Percentiles rank a stretch among this genome's conserved stretches.
These are phyloP conservation scores for Borostomias antarcticus DNA, from an alignment of 2,797 vertebrate species.

Conservation along the genomic window DNA sequence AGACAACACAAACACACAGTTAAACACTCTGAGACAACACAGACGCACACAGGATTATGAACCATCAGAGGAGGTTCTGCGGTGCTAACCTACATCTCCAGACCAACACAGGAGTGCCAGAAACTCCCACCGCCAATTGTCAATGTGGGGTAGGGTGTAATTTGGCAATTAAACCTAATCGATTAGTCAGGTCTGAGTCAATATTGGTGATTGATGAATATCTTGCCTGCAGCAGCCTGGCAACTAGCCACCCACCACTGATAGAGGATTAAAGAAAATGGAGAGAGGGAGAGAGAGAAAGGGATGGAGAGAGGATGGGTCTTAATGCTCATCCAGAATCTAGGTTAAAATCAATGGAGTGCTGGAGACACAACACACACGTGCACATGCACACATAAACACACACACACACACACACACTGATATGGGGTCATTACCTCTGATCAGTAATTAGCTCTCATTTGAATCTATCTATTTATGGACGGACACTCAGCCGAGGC, in stretches of 20 bases:
- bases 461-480: conserved; percentile 10
- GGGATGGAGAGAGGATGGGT: neutral
- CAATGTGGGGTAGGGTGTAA: neutral
- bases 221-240: neutral
- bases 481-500: conserved; percentile 5
- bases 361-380: conserved; percentile 18
- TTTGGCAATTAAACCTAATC: neutral
- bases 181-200: conserved; percentile 21
- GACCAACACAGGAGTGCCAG: no score
- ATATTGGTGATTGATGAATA: conserved; percentile 3
- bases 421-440: neutral
- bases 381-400: conserved; percentile 16
- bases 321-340: conserved; percentile 3
- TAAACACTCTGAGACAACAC: no score
- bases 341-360: conserved; percentile 40
- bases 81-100: no score
- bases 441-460: conserved; percentile 22
- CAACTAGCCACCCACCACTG: no score
- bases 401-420: conserved; percentile 5
- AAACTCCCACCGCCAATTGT: neutral
- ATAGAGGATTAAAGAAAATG: neutral
- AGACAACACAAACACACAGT: no score
- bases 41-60: no score
- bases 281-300: conserved; percentile 5
- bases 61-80: no score